A percentile compares a stretch with the other conserved stretches of the same genome.
These are phyloP conservation scores for Drosophila bunnanda DNA, from an alignment of 2,888 invertebrate genomes.

Conservation along the genomic window DNA sequence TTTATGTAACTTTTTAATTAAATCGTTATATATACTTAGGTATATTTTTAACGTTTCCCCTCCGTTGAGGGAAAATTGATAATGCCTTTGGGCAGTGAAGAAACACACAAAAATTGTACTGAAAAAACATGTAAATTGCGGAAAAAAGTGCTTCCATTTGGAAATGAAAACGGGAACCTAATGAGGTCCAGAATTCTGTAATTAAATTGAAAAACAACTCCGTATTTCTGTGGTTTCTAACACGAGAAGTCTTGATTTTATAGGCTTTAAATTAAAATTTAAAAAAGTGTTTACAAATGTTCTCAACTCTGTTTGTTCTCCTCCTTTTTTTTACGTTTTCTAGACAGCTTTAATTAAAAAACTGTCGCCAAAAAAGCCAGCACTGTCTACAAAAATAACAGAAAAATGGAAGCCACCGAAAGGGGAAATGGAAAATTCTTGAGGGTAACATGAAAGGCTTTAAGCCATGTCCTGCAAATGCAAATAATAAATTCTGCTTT, in stretches of 20 bases:
- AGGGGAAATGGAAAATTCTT: conserved; percentile 1
- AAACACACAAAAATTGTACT: conserved; percentile 2
- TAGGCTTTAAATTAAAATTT: background rate
- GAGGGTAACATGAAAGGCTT: conserved; percentile 1
- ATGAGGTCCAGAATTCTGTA: conserved; percentile 42
- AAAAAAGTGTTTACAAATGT: background rate
- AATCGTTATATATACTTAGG: conserved; percentile 60
- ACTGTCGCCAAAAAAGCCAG: conserved; percentile 22
- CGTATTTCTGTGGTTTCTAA: too few species aligned
- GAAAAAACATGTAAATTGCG: conserved; percentile 63
- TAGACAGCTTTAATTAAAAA: conserved; percentile 32
- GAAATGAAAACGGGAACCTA: conserved; percentile 20
- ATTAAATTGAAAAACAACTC: conserved; percentile 36
- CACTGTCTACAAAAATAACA: background rate
- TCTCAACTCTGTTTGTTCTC: background rate
- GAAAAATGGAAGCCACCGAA: background rate
- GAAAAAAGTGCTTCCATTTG: conserved; percentile 20
- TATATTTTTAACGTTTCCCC: conserved; percentile 17
- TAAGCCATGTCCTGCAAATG: conserved; percentile 39
- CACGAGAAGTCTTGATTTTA: background rate
- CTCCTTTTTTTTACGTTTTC: background rate
- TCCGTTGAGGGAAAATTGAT: conserved; percentile 55
- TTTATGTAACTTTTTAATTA: conserved; percentile 77
- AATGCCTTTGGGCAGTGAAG: conserved; percentile 57
- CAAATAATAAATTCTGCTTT: conserved; percentile 75